Percentiles rank a stretch among this genome's conserved stretches.
Conservation (phyloP, 2,113 vertebrate genomes). For the Apaloderma vittatum region DNA sequence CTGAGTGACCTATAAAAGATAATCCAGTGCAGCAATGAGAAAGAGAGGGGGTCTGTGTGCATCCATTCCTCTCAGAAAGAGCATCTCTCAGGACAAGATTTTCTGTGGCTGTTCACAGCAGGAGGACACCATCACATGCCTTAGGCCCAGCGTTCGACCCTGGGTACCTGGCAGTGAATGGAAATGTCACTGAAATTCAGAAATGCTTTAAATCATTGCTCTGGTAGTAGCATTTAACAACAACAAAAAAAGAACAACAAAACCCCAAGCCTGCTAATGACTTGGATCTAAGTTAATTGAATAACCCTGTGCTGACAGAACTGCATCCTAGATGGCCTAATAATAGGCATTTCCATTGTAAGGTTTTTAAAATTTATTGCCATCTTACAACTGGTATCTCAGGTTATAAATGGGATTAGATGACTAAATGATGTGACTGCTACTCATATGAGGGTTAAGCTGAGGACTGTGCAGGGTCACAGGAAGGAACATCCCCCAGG, state of each 20-base stretch:
- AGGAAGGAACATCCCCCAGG: neutral
- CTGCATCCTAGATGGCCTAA: neutral
- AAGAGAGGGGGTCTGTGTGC: neutral
- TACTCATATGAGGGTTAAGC: neutral
- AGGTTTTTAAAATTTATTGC: neutral
- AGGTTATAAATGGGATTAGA: slow-evolving; percentile 1
- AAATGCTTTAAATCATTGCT: neutral
- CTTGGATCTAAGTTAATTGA: neutral
- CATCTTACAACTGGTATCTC: neutral
- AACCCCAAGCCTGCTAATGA: neutral
- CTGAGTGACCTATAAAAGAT: neutral
- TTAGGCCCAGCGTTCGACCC: neutral
- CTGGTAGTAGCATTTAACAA: neutral
- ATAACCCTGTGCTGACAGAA: neutral
- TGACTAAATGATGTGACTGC: neutral
- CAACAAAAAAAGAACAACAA: neutral
- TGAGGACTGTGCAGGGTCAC: neutral
- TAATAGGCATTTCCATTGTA: neutral
- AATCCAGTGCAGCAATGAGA: accelerated
- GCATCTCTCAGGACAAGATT: neutral
- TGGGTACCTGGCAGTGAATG: neutral
- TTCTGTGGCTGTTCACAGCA: neutral
- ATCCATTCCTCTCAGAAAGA: neutral
- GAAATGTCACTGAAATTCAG: neutral
- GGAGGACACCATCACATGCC: neutral